These are phyloP conservation scores for Hepsetus odoe DNA, from an alignment of 2,113 vertebrate genomes.

Conservation along the genomic window DNA sequence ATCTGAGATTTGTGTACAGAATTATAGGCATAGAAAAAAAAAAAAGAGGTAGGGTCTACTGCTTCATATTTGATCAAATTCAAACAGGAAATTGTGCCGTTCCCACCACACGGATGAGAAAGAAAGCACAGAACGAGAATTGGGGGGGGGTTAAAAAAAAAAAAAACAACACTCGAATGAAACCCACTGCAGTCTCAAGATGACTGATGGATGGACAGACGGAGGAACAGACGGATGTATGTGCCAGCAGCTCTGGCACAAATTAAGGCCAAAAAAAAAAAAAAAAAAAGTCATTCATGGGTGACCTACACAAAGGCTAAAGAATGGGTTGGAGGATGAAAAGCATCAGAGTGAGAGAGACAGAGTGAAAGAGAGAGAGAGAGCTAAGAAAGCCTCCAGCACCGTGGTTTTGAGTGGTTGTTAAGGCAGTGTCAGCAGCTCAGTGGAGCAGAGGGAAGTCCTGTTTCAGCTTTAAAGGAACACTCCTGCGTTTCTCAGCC, in stretches of 20 bases:
- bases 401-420: conserved; percentile 18
- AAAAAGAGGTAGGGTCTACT: conserved; percentile 55
- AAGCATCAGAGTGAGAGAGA: neutral
- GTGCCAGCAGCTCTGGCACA: neutral
- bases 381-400: conserved; percentile 10
- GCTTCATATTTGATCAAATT: conserved; percentile 43
- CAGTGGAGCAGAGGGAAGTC: neutral
- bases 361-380: neutral
- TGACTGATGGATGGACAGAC: neutral
- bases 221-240: neutral
- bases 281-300: neutral
- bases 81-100: conserved; percentile 18
- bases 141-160: too few relatives aligned
- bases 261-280: neutral
- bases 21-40: conserved; percentile 51
- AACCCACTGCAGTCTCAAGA: conserved; percentile 21
- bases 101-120: conserved; percentile 13
- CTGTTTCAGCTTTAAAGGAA: neutral
- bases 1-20: conserved; percentile 46
- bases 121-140: conserved; percentile 9
- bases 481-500: neutral
- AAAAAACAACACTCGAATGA: conserved; percentile 28
- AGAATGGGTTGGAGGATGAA: neutral
- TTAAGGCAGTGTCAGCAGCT: conserved; percentile 49
- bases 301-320: neutral